These are phyloP conservation scores for Anabas testudineus DNA, from an alignment of 2,797 vertebrate species.

Conservation along the genomic window DNA sequence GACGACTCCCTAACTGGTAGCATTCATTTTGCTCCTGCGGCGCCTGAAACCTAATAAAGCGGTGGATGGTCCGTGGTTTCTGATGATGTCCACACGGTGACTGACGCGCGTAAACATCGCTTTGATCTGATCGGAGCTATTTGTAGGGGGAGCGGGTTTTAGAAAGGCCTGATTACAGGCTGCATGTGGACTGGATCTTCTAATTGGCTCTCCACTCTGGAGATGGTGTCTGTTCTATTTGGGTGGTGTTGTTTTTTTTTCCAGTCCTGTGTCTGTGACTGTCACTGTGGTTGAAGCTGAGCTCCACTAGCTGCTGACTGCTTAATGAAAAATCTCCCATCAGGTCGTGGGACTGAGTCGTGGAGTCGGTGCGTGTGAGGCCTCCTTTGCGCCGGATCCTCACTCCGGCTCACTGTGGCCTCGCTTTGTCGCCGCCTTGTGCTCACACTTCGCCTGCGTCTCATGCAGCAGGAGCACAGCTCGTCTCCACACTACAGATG, in stretches of 20 bases:
- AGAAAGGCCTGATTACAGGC: conserved; percentile 38
- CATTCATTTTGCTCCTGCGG: conserved; percentile 85
- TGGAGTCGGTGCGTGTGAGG: conserved; percentile 41
- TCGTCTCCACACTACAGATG: neutral
- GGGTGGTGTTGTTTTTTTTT: neutral
- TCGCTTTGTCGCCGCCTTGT: conserved; percentile 84
- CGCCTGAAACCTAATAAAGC: conserved; percentile 86
- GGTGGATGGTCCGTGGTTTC: conserved; percentile 92
- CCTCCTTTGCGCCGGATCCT: conserved; percentile 34
- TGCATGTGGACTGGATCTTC: conserved; percentile 18
- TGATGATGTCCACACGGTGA: conserved; percentile 88
- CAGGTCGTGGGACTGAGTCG: neutral
- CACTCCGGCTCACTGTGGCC: conserved; percentile 1
- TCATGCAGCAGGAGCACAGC: neutral
- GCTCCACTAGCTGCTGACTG: neutral
- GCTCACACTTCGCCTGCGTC: conserved; percentile 50
- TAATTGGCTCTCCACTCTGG: conserved; percentile 29
- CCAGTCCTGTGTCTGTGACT: neutral
- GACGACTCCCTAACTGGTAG: conserved; percentile 85
- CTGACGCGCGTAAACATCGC: conserved; percentile 84
- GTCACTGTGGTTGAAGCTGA: neutral
- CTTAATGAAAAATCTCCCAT: conserved; percentile 11
- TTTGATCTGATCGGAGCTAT: conserved; percentile 80
- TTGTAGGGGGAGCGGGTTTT: conserved; percentile 25
- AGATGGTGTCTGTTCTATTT: neutral